Evolutionary conservation across 1,140 invertebrate genomes (phyloP).

Genomic region (Forficula auricularia): DNA sequence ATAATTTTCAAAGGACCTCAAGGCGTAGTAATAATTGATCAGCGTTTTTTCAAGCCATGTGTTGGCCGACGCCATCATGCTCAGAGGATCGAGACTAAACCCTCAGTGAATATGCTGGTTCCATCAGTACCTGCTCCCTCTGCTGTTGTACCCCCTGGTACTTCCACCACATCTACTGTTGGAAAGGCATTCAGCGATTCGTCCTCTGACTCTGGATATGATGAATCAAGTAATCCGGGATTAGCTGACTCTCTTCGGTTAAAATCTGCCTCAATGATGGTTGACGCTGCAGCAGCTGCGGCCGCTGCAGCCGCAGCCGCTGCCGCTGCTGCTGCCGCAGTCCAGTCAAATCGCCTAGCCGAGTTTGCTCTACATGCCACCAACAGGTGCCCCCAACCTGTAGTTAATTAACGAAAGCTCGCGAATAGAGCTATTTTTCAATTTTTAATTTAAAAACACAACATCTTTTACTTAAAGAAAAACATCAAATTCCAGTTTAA

Average conservation of each 20-base stretch:
- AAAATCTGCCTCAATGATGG: conserved; percentile 8
- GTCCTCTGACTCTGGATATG: conserved; percentile 42
- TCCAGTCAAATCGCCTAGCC: conserved; percentile 22
- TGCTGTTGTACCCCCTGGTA: conserved; percentile 6
- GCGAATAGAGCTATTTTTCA: conserved; percentile 27
- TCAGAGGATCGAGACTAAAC: too few relatives aligned
- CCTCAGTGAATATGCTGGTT: background rate
- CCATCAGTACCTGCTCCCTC: background rate
- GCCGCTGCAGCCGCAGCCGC: conserved; percentile 18
- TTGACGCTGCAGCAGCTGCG: conserved; percentile 23
- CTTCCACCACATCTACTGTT: conserved; percentile 1
- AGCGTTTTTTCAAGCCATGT: conserved; percentile 41
- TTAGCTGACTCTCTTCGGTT: conserved; percentile 12
- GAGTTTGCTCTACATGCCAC: conserved; percentile 27
- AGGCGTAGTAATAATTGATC: conserved; percentile 46
- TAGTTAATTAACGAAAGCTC: conserved; percentile 29
- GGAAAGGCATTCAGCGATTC: conserved; percentile 35
- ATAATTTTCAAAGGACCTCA: conserved; percentile 47
- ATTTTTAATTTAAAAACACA: conserved; percentile 17
- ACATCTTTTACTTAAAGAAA: background rate
- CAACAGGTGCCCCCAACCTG: conserved; percentile 17
- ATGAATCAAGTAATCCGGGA: conserved; percentile 39
- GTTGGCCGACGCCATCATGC: conserved; percentile 17
- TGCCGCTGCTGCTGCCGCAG: conserved; percentile 19
- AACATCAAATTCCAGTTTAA: conserved; percentile 5